Percentiles rank a stretch among this genome's conserved stretches.
These are phyloP conservation scores for Porites cylindrica DNA, from an alignment of 92 coral and sea anemone genomes.

Conservation along the genomic window DNA sequence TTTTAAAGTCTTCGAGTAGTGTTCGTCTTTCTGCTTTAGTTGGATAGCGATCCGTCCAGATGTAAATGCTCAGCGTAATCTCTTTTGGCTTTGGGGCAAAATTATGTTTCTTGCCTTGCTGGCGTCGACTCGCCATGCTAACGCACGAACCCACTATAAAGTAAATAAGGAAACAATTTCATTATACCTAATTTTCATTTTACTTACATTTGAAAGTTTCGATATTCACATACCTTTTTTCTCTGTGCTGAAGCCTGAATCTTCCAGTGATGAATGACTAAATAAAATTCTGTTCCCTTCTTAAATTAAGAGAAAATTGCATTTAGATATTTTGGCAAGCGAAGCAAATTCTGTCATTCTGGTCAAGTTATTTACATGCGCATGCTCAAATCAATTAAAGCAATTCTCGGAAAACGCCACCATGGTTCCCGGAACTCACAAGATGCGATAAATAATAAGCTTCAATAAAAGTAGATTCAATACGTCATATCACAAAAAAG, in stretches of 20 bases:
- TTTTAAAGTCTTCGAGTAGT: slow-evolving; percentile 2
- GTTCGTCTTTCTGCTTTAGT: neutral
- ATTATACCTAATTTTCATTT: neutral
- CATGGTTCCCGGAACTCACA: slow-evolving; percentile 25
- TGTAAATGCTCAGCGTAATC: slow-evolving; percentile 3
- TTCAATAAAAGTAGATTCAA: too few species aligned
- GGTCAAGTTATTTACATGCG: neutral
- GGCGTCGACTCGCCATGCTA: slow-evolving; percentile 45
- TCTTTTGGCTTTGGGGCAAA: slow-evolving; percentile 13
- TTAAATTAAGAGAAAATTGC: neutral
- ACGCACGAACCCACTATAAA: slow-evolving; percentile 29
- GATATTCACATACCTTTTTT: neutral
- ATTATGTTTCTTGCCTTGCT: neutral
- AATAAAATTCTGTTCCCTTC: too few species aligned
- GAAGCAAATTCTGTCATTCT: neutral
- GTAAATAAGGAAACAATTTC: neutral
- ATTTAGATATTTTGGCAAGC: neutral
- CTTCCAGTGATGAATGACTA: too few species aligned
- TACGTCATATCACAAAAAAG: too few species aligned
- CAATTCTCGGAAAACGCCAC: slow-evolving; percentile 27
- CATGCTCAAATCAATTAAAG: slow-evolving; percentile 7
- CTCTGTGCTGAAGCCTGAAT: neutral
- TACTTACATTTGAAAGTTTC: neutral
- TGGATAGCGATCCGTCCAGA: slow-evolving; percentile 1
- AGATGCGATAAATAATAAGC: neutral